A percentile compares a stretch with the other conserved stretches of the same genome.
Conservation (phyloP, 2,113 vertebrate genomes). For the Ceyx cyanopectus region DNA sequence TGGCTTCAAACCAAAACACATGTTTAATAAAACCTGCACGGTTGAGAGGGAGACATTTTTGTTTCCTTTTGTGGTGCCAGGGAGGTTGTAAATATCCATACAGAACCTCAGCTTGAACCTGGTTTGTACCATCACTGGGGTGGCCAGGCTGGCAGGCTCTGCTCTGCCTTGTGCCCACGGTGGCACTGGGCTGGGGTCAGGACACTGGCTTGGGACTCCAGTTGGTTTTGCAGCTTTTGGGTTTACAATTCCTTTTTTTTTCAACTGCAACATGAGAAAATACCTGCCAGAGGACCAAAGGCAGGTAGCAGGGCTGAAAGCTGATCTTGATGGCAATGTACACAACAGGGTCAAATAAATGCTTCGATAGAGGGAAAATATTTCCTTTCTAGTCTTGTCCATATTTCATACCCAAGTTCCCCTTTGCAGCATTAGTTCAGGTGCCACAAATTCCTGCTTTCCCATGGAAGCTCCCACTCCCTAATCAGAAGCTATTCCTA, state of each 20-base stretch:
- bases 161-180: background rate
- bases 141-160: background rate
- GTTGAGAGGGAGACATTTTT: background rate
- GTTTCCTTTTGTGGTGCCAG: background rate
- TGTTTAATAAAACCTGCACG: constrained; percentile 32
- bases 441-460: background rate
- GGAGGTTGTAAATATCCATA: background rate
- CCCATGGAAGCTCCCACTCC: background rate
- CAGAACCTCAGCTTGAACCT: background rate
- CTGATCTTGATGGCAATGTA: background rate
- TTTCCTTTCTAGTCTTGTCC: background rate
- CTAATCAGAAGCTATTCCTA: background rate
- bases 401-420: background rate
- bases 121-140: accelerated
- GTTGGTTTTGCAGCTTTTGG: background rate
- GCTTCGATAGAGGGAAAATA: accelerated
- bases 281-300: background rate
- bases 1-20: constrained; percentile 33
- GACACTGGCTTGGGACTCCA: accelerated
- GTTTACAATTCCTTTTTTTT: background rate
- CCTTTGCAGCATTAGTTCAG: background rate
- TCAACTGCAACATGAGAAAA: background rate
- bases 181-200: background rate
- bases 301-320: background rate
- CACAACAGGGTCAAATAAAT: background rate